Conservation (phyloP, 53 echinoderm and acorn worm genomes). For the Crossaster papposus region DNA sequence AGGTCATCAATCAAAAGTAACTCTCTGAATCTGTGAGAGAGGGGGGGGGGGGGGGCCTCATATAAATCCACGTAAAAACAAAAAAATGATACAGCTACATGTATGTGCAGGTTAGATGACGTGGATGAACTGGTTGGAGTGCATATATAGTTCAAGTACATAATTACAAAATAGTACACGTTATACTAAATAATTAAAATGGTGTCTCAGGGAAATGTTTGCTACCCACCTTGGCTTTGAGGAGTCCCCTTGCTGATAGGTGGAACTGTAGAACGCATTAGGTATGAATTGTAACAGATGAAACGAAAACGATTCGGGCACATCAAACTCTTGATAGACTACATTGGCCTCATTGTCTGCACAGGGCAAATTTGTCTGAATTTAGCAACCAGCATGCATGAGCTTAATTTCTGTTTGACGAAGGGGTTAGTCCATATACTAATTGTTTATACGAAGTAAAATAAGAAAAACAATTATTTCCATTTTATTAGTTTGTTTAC, state of each 20-base stretch:
- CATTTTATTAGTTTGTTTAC: slow-evolving; percentile 35
- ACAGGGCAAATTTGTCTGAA: not conserved
- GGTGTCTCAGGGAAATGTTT: not conserved
- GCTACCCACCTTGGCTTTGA: slow-evolving; percentile 21
- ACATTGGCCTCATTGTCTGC: slow-evolving; percentile 88
- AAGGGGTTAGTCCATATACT: no score
- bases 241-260: slow-evolving; percentile 42
- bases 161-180: no score
- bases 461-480: not conserved
- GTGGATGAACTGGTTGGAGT: no score
- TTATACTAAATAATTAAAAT: no score
- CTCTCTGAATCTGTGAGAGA: not conserved
- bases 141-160: no score
- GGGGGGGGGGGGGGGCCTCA: no score
- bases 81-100: no score
- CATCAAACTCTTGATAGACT: slow-evolving; percentile 91
- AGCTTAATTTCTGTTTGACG: no score
- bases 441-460: no score
- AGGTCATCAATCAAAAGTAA: not conserved
- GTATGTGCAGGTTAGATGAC: no score
- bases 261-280: slow-evolving; percentile 77
- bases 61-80: no score
- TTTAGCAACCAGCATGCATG: no score
- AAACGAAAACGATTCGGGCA: slow-evolving; percentile 78
- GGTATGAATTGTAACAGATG: slow-evolving; percentile 84